Conservation (phyloP, 2,113 vertebrate genomes). For the Bufo gargarizans region DNA sequence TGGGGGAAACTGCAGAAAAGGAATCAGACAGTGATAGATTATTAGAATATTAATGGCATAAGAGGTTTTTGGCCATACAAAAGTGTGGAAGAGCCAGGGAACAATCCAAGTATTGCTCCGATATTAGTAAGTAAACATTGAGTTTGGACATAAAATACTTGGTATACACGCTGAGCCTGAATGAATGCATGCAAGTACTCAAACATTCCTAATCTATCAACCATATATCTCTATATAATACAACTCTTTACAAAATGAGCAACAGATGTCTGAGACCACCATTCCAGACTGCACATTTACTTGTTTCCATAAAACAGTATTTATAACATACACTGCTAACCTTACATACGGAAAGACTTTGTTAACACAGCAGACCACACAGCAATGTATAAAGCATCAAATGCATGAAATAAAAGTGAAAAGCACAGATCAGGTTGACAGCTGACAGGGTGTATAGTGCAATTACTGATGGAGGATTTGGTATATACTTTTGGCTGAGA, state of each 20-base stretch:
- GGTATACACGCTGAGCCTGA: not conserved
- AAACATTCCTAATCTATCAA: conserved; percentile 1
- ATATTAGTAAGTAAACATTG: not conserved
- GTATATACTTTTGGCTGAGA: too few species aligned
- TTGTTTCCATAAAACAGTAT: conserved; percentile 15
- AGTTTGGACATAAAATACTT: not conserved
- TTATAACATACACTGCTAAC: conserved; percentile 21
- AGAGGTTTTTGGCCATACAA: conserved; percentile 36
- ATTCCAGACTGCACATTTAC: not conserved
- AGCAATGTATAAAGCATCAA: not conserved
- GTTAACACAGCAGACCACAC: conserved; percentile 17
- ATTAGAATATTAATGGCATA: conserved; percentile 35
- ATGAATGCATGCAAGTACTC: not conserved
- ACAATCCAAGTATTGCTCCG: not conserved
- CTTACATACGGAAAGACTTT: conserved; percentile 13
- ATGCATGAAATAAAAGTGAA: not conserved
- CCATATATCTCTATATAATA: conserved; percentile 1
- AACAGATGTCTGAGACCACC: conserved; percentile 12
- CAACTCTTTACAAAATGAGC: not conserved
- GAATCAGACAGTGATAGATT: not conserved
- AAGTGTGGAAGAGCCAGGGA: conserved; percentile 15
- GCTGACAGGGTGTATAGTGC: not conserved
- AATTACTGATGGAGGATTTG: not conserved
- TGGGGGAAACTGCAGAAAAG: not conserved
- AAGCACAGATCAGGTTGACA: not conserved